Evolutionary conservation across 1,140 invertebrate genomes (phyloP).

Genomic region (Zelostemma sp.): DNA sequence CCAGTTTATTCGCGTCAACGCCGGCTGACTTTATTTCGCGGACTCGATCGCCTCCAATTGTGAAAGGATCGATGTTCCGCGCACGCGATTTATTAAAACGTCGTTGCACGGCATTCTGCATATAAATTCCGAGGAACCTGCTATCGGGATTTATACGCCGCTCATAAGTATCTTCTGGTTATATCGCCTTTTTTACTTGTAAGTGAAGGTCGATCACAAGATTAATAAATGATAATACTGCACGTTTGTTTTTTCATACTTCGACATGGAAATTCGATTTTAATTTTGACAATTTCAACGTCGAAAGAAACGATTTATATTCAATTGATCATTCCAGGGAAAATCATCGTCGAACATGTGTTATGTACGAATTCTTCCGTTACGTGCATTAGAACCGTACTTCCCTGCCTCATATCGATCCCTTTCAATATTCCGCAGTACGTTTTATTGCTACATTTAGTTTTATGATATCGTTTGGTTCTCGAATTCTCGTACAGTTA

Average conservation of each 20-base stretch:
- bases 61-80: conserved; percentile 45
- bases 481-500: conserved; percentile 48
- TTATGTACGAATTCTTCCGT: conserved; percentile 29
- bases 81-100: conserved; percentile 44
- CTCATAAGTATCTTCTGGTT: conserved; percentile 41
- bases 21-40: conserved; percentile 42
- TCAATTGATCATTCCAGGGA: too few relatives aligned
- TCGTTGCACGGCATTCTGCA: conserved; percentile 38
- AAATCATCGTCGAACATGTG: conserved; percentile 18
- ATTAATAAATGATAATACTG: conserved; percentile 8
- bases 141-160: conserved; percentile 45
- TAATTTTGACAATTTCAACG: too few relatives aligned
- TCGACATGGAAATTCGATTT: too few relatives aligned
- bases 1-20: conserved; percentile 42
- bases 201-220: conserved; percentile 26
- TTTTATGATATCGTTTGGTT: conserved; percentile 53
- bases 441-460: conserved; percentile 55
- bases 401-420: conserved; percentile 42
- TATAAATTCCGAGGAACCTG: conserved; percentile 46
- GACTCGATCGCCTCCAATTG: conserved; percentile 39
- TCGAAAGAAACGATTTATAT: too few relatives aligned
- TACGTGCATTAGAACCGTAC: conserved; percentile 29
- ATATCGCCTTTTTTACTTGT: conserved; percentile 22
- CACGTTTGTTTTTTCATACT: not conserved
- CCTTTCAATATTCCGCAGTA: conserved; percentile 54